These are phyloP conservation scores for Bombycilla garrulus DNA, from an alignment of 2,113 vertebrate genomes.

Conservation along the genomic window DNA sequence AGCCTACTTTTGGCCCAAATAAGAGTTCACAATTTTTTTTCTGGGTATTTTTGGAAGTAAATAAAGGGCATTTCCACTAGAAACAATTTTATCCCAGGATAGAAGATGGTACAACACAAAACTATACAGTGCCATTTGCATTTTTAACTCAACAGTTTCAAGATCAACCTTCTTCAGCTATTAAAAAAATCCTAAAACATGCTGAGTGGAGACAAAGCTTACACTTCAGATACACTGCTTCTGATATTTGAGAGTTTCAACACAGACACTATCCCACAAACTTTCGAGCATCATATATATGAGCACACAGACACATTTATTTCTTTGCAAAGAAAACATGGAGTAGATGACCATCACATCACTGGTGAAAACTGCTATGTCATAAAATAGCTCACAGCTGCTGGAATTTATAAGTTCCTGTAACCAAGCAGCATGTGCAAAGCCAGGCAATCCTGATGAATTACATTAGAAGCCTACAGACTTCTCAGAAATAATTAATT, in stretches of 20 bases:
- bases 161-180: neutral
- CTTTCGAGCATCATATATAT: neutral
- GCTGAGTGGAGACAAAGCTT: neutral
- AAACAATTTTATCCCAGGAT: neutral
- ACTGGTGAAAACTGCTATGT: neutral
- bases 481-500: slow-evolving; percentile 5
- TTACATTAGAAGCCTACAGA: neutral
- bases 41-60: neutral
- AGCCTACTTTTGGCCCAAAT: neutral
- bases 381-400: slow-evolving; percentile 12
- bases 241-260: neutral
- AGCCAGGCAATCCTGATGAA: slow-evolving; percentile 7
- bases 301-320: neutral
- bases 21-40: neutral
- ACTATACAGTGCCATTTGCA: neutral
- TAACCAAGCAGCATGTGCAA: neutral
- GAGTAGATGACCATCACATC: neutral
- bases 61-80: neutral
- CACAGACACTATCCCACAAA: neutral
- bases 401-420: neutral
- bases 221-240: neutral
- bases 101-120: neutral
- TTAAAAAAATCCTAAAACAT: neutral
- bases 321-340: neutral
- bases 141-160: neutral